Evolutionary conservation across 2,888 invertebrate genomes (phyloP), one percentile per base, ranked within the genome.

Genomic region (Orthonychiurus folsomi): DNA sequence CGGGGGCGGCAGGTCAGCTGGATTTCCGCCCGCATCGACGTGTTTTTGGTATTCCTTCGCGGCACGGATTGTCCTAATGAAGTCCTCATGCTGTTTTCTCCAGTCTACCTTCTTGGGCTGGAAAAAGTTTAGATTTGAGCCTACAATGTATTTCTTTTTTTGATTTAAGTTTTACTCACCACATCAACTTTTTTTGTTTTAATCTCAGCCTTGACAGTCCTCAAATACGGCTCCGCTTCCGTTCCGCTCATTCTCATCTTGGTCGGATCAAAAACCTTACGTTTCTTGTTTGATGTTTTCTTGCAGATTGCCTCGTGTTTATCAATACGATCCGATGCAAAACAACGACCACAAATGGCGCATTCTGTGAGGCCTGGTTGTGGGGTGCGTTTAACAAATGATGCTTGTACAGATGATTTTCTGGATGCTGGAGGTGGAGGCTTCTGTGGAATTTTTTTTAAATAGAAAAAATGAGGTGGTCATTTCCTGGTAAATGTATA

Each of bases 81-180:
- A 96, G 74, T 94, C 92, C 76, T 92, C 88, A 80, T 97, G 97
- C 73, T 93, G 89, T 76, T 86, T 84, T 2, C 93, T 82, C 97
- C 97, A 97, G 78, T 86, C 88, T 71, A 75, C 75, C 69, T 79
- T 80, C 58, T 72, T 74, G 48, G 53, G 24, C 61, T 62, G 27
- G 52, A 37, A 37, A 37, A 37, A 37, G 5, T 37, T 37, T 37
- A 37, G 9, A 37, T 37, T 5, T 37, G 5, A n/a, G n/a, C n/a
- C n/a, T n/a, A n/a, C n/a, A n/a, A n/a, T n/a, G n/a, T n/a, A n/a
- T n/a, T n/a, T n/a, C n/a, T n/a, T n/a, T n/a, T n/a, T 37, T 37
- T 37, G 37, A 15, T 15, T 37, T 15, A 37, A 37, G 37, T 37
- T 37, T 15, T 9, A 37, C 37, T 37, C 37, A 37, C 37, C 37